Base-by-base conservation (phyloP, 37 sponge, comb jelly and placozoan genomes). In the Petrosia ficiformis region DNA sequence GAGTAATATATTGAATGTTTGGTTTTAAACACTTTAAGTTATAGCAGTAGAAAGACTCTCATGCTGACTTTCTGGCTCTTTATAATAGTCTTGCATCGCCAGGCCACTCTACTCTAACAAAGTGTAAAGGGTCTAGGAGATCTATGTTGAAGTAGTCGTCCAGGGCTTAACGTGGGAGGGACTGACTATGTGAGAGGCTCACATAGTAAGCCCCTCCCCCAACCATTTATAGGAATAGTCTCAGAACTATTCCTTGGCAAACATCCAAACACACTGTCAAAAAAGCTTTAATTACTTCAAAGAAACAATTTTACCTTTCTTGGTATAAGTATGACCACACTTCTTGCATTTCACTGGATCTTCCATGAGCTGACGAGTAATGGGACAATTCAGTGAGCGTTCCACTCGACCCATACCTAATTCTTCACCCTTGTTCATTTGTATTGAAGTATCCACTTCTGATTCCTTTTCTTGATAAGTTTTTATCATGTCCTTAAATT, bases 271-370 rank as follows among this genome's bases (percentile, higher is more conserved):
- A n/a, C n/a, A n/a, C n/a, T n/a, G n/a, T n/a, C n/a, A n/a, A n/a
- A n/a, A n/a, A n/a, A n/a, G n/a, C n/a, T n/a, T n/a, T n/a, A n/a
- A n/a, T n/a, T n/a, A n/a, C n/a, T n/a, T n/a, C n/a, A n/a, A n/a
- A n/a, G n/a, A n/a, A n/a, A n/a, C n/a, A n/a, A n/a, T n/a, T n/a
- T 48, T 48, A 48, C 54, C 92, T 29, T 70, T 64, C 36, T 65
- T 74, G 2, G 84, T 79, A 67, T 82, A 91, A 4, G 74, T 72
- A 39, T 91, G 92, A 4, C 72, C 43, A 39, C 92, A 91, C 37
- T 40, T 33, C 25, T 25, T 72, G 44, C 59, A 86, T 3, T 48
- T 86, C 31, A 91, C 92, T 22, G 92, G 92, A 6, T 86, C 76
- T 21, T 80, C 87, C 3, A 82, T 29, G 30, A 52, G 64, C 33